phyloP scores from a whole-genome alignment of 2,797 vertebrate genomes.

The Pangasius larnaudii region DNA sequence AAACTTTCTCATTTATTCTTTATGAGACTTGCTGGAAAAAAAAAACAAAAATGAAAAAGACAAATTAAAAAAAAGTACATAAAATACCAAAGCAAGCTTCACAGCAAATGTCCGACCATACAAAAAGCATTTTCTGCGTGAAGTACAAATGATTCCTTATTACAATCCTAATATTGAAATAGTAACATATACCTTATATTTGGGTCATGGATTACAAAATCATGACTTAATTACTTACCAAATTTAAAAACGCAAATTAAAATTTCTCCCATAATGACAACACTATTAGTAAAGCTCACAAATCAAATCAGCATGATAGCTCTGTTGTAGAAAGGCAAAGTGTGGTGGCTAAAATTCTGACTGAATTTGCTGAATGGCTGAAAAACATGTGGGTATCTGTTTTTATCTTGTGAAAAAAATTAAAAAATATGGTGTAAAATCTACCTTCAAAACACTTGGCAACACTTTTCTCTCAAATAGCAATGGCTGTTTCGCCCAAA shows the following conservation, averaged over 20 bases:
- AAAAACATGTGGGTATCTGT: not conserved
- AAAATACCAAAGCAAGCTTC: constrained; percentile 68
- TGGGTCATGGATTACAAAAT: constrained; percentile 58
- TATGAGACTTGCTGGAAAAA: constrained; percentile 59
- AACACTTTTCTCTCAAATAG: not conserved
- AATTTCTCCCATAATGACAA: constrained; percentile 56
- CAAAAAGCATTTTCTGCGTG: constrained; percentile 50
- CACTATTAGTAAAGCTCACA: constrained; percentile 20
- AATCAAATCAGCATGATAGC: not conserved
- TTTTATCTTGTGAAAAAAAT: not conserved
- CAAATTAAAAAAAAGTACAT: constrained; percentile 68
- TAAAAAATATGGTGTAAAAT: not conserved
- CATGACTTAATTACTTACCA: constrained; percentile 48
- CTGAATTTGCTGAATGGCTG: not conserved
- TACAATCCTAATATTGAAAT: constrained; percentile 64
- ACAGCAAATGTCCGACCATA: constrained; percentile 54
- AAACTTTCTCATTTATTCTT: constrained; percentile 71
- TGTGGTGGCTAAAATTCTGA: not conserved
- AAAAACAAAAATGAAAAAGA: constrained; percentile 1
- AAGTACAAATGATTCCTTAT: constrained; percentile 67
- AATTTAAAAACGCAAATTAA: constrained; percentile 38
- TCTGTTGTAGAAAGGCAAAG: constrained; percentile 17
- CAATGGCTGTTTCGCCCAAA: not conserved
- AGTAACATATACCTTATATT: constrained; percentile 47
- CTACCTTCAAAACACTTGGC: not conserved